Base-by-base conservation (phyloP, 2,113 vertebrate species). In the Mixornis gularis region DNA sequence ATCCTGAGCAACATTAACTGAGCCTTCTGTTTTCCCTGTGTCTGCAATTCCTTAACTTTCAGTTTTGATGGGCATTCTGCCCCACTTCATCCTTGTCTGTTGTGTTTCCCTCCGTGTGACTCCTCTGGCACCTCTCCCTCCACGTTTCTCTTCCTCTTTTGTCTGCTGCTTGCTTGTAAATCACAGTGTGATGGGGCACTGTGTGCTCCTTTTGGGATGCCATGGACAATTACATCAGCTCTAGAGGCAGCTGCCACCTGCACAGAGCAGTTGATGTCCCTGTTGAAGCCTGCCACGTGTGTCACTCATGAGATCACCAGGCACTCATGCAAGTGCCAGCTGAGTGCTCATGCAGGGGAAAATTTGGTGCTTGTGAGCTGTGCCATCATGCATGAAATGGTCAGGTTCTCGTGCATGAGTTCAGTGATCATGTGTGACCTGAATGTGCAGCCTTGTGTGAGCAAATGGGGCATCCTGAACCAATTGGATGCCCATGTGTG, bases 281-380 rank as follows among this genome's bases (percentile, higher is more conserved):
- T 52, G 34, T 41, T 22, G 16, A 25, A 64, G 10, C 6, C 27
- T 63, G 29, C 18, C 18, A 13, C 0, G 0, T 38, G 34, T 2
- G 4, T n/a, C 40, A 56, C 40, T 36, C 1, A 1, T 20, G 77
- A 49, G 46, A 36, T 48, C 25, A 32, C 27, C 3, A 20, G 27
- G 7, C n/a, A 3, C 65, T 70, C 46, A 8, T 86, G 64, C 51
- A 19, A 30, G 56, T 24, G 22, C 30, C 60, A 22, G n/a, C 1
- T 34, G 41, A 58, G 55, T 26, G 38, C 34, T 85, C 52, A 20
- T 40, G 70, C 65, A 52, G 38, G 27, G 85, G 8, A 32, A 40
- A 92, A 34, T 29, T 0, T 1, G 4, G 27, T 56, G 36, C 66
- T 69, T 1, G 17, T 44, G 49, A 64, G 29, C n/a, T 60, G 44